Evolutionary conservation across 2,888 invertebrate genomes (phyloP).

Genomic region (Lampropteryx suffumata): DNA sequence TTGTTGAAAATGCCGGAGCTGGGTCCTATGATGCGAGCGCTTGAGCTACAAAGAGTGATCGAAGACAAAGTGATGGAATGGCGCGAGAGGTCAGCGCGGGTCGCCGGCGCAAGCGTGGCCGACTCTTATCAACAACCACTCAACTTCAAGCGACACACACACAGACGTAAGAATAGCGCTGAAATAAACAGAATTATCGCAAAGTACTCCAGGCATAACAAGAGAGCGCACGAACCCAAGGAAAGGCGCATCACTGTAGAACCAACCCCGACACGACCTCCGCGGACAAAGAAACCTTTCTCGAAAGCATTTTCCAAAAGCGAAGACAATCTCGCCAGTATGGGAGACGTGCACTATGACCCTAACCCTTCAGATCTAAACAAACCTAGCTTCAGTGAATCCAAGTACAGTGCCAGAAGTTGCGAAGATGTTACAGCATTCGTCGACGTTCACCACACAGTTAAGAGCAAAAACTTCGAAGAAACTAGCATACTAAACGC

Average conservation of each 20-base stretch:
- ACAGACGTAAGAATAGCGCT: slow-evolving; percentile 78
- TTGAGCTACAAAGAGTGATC: slow-evolving; percentile 76
- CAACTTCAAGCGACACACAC: slow-evolving; percentile 77
- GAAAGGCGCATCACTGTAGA: slow-evolving; percentile 46
- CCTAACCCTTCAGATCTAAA: slow-evolving; percentile 51
- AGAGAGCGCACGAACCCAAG: slow-evolving; percentile 65
- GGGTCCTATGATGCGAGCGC: slow-evolving; percentile 76
- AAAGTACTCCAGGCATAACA: slow-evolving; percentile 75
- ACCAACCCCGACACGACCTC: slow-evolving; percentile 61
- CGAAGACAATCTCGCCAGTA: slow-evolving; percentile 69
- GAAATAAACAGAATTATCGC: slow-evolving; percentile 82
- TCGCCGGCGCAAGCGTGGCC: slow-evolving; percentile 68
- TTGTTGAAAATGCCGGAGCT: slow-evolving; percentile 71
- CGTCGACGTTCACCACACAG: slow-evolving; percentile 61
- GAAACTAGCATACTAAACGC: slow-evolving; percentile 72
- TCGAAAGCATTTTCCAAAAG: slow-evolving; percentile 64
- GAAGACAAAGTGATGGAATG: slow-evolving; percentile 80
- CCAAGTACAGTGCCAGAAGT: slow-evolving; percentile 71
- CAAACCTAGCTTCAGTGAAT: slow-evolving; percentile 50
- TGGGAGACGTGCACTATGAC: slow-evolving; percentile 60
- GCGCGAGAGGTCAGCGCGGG: slow-evolving; percentile 79
- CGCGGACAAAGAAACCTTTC: slow-evolving; percentile 55
- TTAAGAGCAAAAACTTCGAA: slow-evolving; percentile 68
- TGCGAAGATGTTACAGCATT: slow-evolving; percentile 73
- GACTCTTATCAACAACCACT: slow-evolving; percentile 80